phyloP scores from a whole-genome alignment of 2,888 invertebrate species.

The Holacanthella duospinosa region DNA sequence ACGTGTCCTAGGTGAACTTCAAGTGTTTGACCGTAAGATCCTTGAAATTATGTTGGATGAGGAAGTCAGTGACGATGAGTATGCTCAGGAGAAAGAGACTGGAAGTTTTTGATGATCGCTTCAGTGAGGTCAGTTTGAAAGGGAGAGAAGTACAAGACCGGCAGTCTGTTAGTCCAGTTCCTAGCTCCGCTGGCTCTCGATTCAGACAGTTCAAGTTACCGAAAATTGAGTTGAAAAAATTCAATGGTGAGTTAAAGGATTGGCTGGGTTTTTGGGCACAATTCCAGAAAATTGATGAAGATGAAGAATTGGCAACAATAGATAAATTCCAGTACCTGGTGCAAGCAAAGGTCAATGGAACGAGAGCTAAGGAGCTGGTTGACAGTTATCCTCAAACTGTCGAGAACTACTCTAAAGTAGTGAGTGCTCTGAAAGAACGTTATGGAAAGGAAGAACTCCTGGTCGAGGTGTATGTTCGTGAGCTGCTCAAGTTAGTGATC shows the following conservation, averaged over 20 bases:
- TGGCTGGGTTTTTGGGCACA: constrained; percentile 38
- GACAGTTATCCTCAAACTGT: constrained; percentile 22
- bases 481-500: constrained; percentile 38
- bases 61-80: no score
- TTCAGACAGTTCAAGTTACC: constrained; percentile 24
- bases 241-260: constrained; percentile 29
- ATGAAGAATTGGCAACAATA: constrained; percentile 13
- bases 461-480: constrained; percentile 37
- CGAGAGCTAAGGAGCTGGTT: constrained; percentile 33
- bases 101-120: no score
- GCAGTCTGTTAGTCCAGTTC: no score
- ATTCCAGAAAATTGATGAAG: constrained; percentile 36
- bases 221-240: constrained; percentile 32
- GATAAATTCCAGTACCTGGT: constrained; percentile 35
- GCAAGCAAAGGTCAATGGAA: constrained; percentile 22
- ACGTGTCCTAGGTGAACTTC: no score
- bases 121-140: no score
- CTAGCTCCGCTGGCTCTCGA: no score
- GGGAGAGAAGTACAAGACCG: no score
- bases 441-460: constrained; percentile 34
- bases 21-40: no score
- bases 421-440: constrained; percentile 17
- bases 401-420: constrained; percentile 37
- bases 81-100: no score
- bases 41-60: no score